These are phyloP conservation scores for Cyclophora albipunctata DNA, from an alignment of 2,888 invertebrate species.

Conservation along the genomic window DNA sequence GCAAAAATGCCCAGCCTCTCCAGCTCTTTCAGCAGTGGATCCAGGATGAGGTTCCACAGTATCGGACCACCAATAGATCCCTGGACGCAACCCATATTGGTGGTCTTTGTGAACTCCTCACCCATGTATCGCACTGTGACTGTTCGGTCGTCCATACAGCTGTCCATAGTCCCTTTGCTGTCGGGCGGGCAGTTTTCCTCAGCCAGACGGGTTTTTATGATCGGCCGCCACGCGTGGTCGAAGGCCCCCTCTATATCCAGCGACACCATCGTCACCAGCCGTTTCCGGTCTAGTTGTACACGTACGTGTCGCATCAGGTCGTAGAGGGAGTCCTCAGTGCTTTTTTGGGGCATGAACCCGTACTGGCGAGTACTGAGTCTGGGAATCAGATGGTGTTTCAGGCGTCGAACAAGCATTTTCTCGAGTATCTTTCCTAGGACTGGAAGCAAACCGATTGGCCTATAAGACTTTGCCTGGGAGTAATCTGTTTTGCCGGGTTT, in stretches of 20 bases:
- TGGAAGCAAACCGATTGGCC: slow-evolving; percentile 5
- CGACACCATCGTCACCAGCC: background rate
- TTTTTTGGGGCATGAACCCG: background rate
- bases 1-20: no score
- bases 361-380: background rate
- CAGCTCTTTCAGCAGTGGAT: no score
- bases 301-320: background rate
- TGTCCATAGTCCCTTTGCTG: background rate
- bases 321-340: background rate
- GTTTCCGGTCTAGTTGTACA: background rate
- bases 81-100: no score
- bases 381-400: background rate
- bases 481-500: slow-evolving; percentile 18
- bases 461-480: slow-evolving; percentile 12
- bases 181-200: background rate
- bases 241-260: slow-evolving; percentile 7
- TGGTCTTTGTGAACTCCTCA: background rate
- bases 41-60: no score
- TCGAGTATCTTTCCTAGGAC: no score
- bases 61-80: no score
- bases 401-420: no score
- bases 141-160: background rate
- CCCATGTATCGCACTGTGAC: background rate
- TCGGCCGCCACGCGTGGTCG: slow-evolving; percentile 7
- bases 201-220: background rate